These are phyloP conservation scores for Pantherophis alleghaniensis DNA, from an alignment of 2,797 vertebrate genomes.

Conservation along the genomic window DNA sequence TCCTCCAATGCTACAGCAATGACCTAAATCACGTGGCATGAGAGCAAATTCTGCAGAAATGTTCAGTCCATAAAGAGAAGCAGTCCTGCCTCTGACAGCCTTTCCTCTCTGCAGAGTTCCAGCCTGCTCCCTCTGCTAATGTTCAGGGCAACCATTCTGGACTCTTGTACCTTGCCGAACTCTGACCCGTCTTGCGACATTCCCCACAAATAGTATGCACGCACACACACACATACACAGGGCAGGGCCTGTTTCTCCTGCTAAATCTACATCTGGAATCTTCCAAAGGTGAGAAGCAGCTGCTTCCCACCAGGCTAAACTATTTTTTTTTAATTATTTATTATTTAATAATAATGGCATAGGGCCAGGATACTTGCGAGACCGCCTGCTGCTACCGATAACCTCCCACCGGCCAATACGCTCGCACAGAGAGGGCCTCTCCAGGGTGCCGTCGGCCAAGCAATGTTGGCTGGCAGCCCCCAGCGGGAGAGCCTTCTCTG, in stretches of 20 bases:
- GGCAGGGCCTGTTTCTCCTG: background rate
- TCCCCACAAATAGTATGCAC: background rate
- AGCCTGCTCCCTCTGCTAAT: background rate
- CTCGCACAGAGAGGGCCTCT: no score
- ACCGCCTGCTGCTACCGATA: no score
- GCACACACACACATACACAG: background rate
- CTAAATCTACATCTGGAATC: background rate
- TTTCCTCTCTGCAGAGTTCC: background rate
- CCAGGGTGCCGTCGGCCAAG: no score
- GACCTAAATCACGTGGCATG: background rate
- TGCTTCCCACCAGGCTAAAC: background rate
- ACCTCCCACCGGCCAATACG: no score
- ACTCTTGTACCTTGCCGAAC: constrained; percentile 9
- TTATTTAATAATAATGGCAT: no score
- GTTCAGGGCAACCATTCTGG: background rate
- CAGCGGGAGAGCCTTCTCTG: no score
- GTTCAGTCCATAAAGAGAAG: background rate
- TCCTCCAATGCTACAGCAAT: background rate
- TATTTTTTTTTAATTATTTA: background rate
- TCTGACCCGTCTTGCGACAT: constrained; percentile 20
- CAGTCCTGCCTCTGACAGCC: background rate
- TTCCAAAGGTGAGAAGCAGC: background rate
- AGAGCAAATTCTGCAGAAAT: background rate
- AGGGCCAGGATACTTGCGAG: no score
- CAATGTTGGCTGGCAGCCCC: no score